Conservation (phyloP, 92 coral and sea anemone genomes). For the Zoanthus gigantus region DNA sequence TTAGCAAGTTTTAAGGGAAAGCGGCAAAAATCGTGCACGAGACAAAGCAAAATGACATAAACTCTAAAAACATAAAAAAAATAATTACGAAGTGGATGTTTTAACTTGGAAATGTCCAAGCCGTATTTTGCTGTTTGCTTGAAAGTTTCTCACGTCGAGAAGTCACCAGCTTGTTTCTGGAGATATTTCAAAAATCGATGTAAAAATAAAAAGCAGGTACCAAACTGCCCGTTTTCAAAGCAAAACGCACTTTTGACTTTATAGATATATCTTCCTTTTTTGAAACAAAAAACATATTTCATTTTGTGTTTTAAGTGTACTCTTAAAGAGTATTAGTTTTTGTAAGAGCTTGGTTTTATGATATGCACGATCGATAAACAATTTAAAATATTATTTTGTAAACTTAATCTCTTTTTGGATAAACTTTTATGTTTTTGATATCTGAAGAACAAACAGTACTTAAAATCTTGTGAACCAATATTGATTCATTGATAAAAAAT, state of each 20-base stretch:
- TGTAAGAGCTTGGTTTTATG: neutral
- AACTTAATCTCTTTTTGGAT: neutral
- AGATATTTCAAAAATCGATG: slow-evolving; percentile 36
- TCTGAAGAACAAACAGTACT: neutral
- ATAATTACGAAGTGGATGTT: neutral
- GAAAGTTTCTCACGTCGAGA: slow-evolving; percentile 37
- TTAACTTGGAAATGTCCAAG: neutral
- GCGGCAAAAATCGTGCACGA: neutral
- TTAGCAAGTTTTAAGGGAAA: neutral
- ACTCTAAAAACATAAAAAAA: neutral
- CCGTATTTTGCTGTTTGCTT: neutral
- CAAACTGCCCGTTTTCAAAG: slow-evolving; percentile 31
- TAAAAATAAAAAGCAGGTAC: slow-evolving; percentile 38
- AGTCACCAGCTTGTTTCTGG: slow-evolving; percentile 33
- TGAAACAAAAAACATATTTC: neutral
- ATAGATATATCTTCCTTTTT: neutral
- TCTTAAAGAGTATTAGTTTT: neutral
- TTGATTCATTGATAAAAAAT: slow-evolving; percentile 9
- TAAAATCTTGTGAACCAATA: slow-evolving; percentile 4
- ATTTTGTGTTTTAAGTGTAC: neutral
- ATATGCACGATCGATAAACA: neutral
- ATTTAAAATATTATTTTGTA: neutral
- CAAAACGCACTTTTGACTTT: slow-evolving; percentile 30
- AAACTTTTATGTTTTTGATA: slow-evolving; percentile 9
- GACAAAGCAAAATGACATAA: neutral